Evolutionary conservation across 1,140 invertebrate species (phyloP).

Genomic region (Caerostris extrusa): DNA sequence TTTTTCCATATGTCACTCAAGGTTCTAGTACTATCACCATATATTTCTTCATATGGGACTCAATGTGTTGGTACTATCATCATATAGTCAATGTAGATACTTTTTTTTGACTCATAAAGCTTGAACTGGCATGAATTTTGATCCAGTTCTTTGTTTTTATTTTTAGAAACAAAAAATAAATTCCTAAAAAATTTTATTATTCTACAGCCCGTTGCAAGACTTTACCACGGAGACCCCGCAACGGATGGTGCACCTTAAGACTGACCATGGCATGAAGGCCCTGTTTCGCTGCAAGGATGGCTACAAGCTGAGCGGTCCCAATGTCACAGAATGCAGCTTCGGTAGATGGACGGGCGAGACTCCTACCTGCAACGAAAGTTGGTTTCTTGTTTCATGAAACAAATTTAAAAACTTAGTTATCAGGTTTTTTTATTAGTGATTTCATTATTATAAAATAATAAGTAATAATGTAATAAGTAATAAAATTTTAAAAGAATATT

Average conservation of each 20-base stretch:
- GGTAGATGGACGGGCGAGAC: conserved; percentile 95
- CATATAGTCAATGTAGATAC: too few relatives aligned
- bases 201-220: conserved; percentile 87
- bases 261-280: conserved; percentile 96
- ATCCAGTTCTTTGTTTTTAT: too few relatives aligned
- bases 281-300: conserved; percentile 96
- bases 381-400: conserved; percentile 44
- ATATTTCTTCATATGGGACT: too few relatives aligned
- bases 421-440: too few relatives aligned
- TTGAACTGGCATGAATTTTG: too few relatives aligned
- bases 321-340: conserved; percentile 91
- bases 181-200: not conserved
- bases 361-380: conserved; percentile 92
- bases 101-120: too few relatives aligned
- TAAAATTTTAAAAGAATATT: too few relatives aligned
- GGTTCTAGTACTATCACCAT: too few relatives aligned
- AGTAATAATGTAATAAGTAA: too few relatives aligned
- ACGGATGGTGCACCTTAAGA: conserved; percentile 99
- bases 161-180: not conserved
- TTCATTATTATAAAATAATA: too few relatives aligned
- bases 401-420: not conserved
- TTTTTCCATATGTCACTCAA: too few relatives aligned
- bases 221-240: conserved; percentile 91
- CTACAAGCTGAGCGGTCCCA: conserved; percentile 88
- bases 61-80: too few relatives aligned